Base-by-base conservation (phyloP, 2,113 vertebrate genomes). In the Lasiurus borealis region DNA sequence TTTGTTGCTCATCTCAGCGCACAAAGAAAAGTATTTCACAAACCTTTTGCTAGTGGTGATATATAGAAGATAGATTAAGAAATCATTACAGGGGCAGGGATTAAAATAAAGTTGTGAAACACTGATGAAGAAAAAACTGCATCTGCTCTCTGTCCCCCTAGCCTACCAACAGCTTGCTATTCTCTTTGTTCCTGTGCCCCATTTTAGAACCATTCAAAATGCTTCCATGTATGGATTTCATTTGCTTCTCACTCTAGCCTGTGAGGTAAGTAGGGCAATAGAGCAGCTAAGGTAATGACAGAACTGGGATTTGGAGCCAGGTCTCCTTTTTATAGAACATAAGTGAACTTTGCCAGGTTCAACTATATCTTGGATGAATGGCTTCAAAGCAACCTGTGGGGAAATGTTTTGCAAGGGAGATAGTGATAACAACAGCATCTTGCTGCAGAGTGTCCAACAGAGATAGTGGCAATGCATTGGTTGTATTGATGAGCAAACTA, bases 321-420 rank as follows among this genome's bases (percentile, higher is more conserved):
- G 4, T 68, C 31, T 80, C 34, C 62, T 57, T 85, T 44, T 54
- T 31, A 19, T 3, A 23, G 34, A 69, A 75, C 10, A n/a, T 6
- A 62, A 91, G 48, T 50, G 27, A 81, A 54, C 40, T 40, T 6
- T 29, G 18, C 34, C 72, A 64, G 68, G 34, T 85, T 81, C 34
- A 78, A 25, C n/a, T 48, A 40, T 15, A n/a, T 34, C 36, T 57
- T 75, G 69, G 78, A 84, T 86, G 44, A 94, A 87, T 54, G 75
- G 57, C 80, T 83, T 95, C 72, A 94, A 96, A 80, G 80, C 50
- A 80, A 76, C 66, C 57, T 66, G 69, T 85, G 83, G 92, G 78
- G 73, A 95, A 95, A 96, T 29, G 25, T 93, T 83, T 86, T 57
- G 88, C 83, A 64, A 85, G 90, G 90, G 19, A 64, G 62, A 75